Base-by-base conservation (phyloP, 2,888 invertebrate genomes). In the Drosophila pegasa region DNA sequence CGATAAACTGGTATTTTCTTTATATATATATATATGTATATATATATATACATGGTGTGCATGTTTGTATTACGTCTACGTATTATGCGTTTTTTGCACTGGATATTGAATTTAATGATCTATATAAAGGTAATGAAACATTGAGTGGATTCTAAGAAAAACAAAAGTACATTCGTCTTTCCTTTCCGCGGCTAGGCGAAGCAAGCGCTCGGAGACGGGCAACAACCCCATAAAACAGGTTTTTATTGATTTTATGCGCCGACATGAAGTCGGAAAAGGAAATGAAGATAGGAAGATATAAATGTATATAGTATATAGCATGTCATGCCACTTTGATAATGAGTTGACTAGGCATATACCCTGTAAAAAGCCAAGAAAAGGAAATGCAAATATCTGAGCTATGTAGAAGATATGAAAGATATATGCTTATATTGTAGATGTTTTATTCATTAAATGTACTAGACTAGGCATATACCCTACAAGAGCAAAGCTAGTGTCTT, bases 11-110 rank as follows among this genome's bases (percentile, higher is more conserved):
- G 33, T 67, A 58, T 58, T 58, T 75, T 52, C 52, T 29, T 52
- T 31, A 51, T 58, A 40, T 50, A 50, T 63, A 40, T 27, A 48
- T 67, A 12, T 56, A 38, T 51, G 31, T 41, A 12, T 48, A 37
- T 54, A 20, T 52, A 60, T 50, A 31, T 33, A 12, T 52, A 14
- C 45, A 33, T 33, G 57, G 45, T 55, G 62, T 62, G 62, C 62
- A 58, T 57, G 52, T 75, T 69, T 73, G 59, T 76, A 71, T 77
- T 77, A 72, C 38, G 67, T 62, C 47, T 35, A 48, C 68, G 74
- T 74, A 66, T 73, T 73, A 75, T 76, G 66, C 66, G 54, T 75
- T 65, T 76, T 73, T 74, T 76, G 77, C 77, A 65, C 72, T 65
- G 71, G 41, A 65, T 72, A 72, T 58, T 48, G 41, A 66, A 77